Percentiles rank a stretch among this genome's conserved stretches.
These are phyloP conservation scores for Empidonax traillii DNA, from an alignment of 2,113 vertebrate genomes.

Conservation along the genomic window DNA sequence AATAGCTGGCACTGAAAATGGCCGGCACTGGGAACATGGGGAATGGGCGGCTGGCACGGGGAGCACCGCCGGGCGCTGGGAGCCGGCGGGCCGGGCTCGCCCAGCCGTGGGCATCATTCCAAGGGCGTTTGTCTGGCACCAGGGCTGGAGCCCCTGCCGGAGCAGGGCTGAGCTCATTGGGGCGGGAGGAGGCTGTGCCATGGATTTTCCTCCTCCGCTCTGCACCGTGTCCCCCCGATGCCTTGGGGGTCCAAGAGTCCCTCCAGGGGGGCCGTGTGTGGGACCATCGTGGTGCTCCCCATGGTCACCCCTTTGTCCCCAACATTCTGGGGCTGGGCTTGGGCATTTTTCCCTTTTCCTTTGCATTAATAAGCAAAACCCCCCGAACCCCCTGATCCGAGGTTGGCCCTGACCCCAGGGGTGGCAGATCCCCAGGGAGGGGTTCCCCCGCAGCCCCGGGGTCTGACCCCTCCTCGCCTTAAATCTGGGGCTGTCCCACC, in stretches of 20 bases:
- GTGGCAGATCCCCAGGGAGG: not conserved
- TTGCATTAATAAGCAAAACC: not conserved
- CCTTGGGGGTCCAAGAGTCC: not conserved
- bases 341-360: not conserved
- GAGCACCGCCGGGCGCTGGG: constrained; percentile 18
- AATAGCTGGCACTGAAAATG: fast-evolving
- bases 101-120: not conserved
- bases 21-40: fast-evolving
- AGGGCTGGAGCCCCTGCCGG: not conserved
- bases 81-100: constrained; percentile 36
- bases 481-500: constrained; percentile 39
- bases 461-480: constrained; percentile 30
- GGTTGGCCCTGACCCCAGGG: not conserved
- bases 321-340: not conserved
- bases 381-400: fast-evolving
- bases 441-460: not conserved
- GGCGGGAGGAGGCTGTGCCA: not conserved
- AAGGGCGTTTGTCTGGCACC: not conserved
- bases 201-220: not conserved
- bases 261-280: fast-evolving
- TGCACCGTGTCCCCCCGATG: fast-evolving
- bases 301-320: not conserved
- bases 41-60: not conserved
- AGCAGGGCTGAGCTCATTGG: not conserved
- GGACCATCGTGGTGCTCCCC: not conserved